Conservation (phyloP, 2,797 vertebrate genomes). For the Argya squamiceps region DNA sequence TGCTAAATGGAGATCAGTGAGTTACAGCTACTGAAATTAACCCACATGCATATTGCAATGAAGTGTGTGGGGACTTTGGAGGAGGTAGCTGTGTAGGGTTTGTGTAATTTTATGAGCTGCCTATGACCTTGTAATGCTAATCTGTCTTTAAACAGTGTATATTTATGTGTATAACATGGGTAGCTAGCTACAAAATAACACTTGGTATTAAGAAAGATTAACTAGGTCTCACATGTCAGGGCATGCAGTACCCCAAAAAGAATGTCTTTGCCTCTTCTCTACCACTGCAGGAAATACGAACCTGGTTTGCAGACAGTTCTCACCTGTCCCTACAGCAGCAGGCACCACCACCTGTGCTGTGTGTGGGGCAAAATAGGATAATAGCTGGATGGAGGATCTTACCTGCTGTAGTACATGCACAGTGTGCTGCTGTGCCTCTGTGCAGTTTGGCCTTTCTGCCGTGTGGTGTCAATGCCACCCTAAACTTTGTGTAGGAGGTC, state of each 20-base stretch:
- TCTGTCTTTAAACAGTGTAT: background rate
- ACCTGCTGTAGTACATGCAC: background rate
- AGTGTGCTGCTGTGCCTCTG: background rate
- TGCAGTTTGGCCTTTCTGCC: background rate
- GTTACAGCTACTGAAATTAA: constrained; percentile 61
- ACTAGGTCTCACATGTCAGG: background rate
- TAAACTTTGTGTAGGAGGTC: background rate
- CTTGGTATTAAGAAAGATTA: background rate
- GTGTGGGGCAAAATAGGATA: background rate
- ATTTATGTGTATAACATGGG: background rate
- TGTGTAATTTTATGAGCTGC: background rate
- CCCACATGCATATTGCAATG: background rate
- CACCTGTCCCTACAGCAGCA: background rate
- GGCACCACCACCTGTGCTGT: background rate
- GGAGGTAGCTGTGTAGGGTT: background rate
- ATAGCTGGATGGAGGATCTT: background rate
- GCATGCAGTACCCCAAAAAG: background rate
- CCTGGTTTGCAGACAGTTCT: background rate
- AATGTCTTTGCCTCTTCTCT: background rate
- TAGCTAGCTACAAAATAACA: background rate
- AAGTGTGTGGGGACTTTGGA: background rate
- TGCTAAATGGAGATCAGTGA: constrained; percentile 41
- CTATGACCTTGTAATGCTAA: background rate
- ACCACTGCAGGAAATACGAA: background rate
- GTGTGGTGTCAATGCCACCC: background rate